Evolutionary conservation across 2,113 vertebrate species (phyloP).

Genomic region (Hyla sarda): DNA sequence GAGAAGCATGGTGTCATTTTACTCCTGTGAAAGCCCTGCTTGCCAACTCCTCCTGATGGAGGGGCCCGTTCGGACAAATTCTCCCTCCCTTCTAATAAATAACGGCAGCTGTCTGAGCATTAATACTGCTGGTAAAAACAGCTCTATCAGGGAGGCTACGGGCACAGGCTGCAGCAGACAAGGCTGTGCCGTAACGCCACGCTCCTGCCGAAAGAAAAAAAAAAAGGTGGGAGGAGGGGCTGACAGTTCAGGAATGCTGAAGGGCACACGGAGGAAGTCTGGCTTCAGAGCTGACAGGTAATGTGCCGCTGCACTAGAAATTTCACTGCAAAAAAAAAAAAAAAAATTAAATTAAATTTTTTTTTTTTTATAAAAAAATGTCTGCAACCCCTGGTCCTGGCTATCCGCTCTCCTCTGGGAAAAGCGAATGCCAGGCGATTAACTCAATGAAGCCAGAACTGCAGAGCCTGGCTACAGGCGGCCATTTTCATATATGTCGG

Average conservation of each 20-base stretch:
- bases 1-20: constrained; percentile 75
- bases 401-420: constrained; percentile 65
- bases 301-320: constrained; percentile 63
- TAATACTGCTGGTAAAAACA: constrained; percentile 52
- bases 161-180: neutral
- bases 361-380: too few relatives aligned
- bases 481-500: neutral
- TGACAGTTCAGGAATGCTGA: constrained; percentile 62
- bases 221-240: neutral
- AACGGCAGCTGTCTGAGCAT: constrained; percentile 64
- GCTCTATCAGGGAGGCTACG: constrained; percentile 33
- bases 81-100: constrained; percentile 62
- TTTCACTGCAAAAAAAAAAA: constrained; percentile 59
- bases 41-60: constrained; percentile 70
- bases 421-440: constrained; percentile 64
- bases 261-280: constrained; percentile 59
- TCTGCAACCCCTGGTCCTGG: constrained; percentile 61
- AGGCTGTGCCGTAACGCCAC: neutral
- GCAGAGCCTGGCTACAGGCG: neutral
- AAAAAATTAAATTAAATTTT: too few relatives aligned
- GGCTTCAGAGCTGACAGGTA: constrained; percentile 42
- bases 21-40: constrained; percentile 67
- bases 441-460: constrained; percentile 61
- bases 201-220: neutral
- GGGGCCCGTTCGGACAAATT: constrained; percentile 65